phyloP scores from a whole-genome alignment of 2,113 vertebrate species.

The Piprites chloris region DNA sequence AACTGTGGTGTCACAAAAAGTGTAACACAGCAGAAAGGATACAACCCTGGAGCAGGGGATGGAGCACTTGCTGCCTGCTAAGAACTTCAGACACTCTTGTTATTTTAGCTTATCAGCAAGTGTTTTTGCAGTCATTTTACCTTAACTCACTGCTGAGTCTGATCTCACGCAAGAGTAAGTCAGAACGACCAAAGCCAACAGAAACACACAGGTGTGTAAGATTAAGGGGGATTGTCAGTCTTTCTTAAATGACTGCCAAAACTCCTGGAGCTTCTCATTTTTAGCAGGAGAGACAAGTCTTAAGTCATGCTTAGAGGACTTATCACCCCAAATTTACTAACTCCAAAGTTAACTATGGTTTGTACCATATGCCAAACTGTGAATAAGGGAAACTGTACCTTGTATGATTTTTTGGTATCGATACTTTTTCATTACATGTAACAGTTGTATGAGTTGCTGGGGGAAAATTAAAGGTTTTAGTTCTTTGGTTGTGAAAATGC shows the following conservation, averaged over 20 bases:
- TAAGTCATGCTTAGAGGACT: background rate
- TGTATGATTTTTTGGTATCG: background rate
- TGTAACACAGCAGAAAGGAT: rapidly evolving
- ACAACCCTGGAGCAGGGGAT: background rate
- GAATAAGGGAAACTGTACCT: background rate
- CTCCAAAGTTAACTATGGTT: background rate
- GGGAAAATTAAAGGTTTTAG: background rate
- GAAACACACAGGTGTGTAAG: background rate
- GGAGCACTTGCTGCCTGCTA: rapidly evolving
- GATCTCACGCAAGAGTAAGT: background rate
- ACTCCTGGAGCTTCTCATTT: background rate
- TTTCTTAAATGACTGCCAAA: background rate
- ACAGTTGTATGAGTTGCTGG: background rate
- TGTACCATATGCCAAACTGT: background rate
- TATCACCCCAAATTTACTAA: background rate
- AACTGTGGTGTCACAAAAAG: background rate
- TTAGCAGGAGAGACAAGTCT: background rate
- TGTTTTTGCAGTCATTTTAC: background rate
- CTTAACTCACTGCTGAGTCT: background rate
- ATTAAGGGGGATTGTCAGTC: background rate
- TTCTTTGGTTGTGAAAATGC: background rate
- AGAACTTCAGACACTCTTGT: background rate
- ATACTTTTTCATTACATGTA: background rate
- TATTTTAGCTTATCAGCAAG: background rate
- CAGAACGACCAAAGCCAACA: background rate